Conservation (phyloP, 2,888 invertebrate species). For the Epicampocera succincta region DNA sequence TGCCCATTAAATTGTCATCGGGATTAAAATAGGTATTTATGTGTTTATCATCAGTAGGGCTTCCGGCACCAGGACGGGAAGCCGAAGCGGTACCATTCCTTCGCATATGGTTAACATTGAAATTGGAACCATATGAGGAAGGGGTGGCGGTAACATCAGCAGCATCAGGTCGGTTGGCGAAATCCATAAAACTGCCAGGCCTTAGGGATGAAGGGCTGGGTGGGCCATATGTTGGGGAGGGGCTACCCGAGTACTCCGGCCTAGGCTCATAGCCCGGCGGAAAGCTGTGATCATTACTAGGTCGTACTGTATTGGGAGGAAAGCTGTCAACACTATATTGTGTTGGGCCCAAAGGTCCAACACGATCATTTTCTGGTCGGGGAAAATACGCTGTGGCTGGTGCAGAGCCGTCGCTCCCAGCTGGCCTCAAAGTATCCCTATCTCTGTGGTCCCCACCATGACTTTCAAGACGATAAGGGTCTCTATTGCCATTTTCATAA, state of each 20-base stretch:
- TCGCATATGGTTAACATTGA: constrained; percentile 71
- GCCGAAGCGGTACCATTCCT: constrained; percentile 70
- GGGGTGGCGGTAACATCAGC: constrained; percentile 70
- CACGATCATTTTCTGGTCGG: constrained; percentile 64
- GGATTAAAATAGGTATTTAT: constrained; percentile 82
- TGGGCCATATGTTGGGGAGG: constrained; percentile 65
- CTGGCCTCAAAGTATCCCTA: constrained; percentile 56
- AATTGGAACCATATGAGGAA: constrained; percentile 66
- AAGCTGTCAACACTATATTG: constrained; percentile 69
- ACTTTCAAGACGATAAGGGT: constrained; percentile 63
- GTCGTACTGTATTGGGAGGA: constrained; percentile 58
- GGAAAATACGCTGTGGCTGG: constrained; percentile 20
- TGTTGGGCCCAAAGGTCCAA: constrained; percentile 63
- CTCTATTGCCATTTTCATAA: constrained; percentile 71
- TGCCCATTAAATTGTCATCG: constrained; percentile 78
- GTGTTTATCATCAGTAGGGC: constrained; percentile 77
- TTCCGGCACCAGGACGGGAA: constrained; percentile 62
- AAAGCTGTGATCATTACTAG: constrained; percentile 67
- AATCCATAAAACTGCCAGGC: constrained; percentile 74
- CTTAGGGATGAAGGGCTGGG: constrained; percentile 43
- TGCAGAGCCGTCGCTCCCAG: constrained; percentile 71
- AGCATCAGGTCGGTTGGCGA: constrained; percentile 78
- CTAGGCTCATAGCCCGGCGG: constrained; percentile 69
- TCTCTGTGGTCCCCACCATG: constrained; percentile 70
- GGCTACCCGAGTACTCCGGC: constrained; percentile 67